These are phyloP conservation scores for Jacana jacana DNA, from an alignment of 2,113 vertebrate species.

Conservation along the genomic window DNA sequence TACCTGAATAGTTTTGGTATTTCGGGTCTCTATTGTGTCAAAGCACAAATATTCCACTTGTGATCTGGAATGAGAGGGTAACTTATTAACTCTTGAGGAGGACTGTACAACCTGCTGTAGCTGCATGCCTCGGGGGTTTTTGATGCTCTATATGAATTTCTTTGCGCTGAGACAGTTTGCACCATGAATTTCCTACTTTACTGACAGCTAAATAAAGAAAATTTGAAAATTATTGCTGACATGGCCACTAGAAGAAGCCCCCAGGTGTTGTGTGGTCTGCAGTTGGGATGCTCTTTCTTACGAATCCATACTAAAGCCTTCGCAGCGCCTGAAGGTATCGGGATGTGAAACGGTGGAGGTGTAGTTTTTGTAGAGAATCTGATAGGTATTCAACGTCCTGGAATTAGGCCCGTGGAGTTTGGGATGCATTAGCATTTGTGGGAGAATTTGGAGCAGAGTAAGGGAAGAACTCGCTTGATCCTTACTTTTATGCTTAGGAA, in stretches of 20 bases:
- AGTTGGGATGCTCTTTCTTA: neutral
- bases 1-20: neutral
- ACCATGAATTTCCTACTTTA: neutral
- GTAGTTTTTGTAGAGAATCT: neutral
- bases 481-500: conserved; percentile 18
- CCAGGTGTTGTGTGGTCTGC: neutral
- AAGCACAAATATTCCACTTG: neutral
- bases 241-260: neutral
- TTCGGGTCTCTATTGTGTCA: neutral
- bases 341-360: neutral
- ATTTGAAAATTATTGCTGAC: neutral
- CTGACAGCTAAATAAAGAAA: neutral
- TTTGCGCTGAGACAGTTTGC: neutral
- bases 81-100: neutral
- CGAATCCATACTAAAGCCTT: neutral
- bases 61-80: neutral
- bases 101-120: neutral
- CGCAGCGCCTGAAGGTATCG: neutral
- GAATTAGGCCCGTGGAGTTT: neutral
- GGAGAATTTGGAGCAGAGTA: neutral
- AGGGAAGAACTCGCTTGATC: conserved; percentile 18
- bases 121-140: neutral
- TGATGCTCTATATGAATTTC: neutral
- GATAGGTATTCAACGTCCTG: neutral
- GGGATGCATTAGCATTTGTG: neutral